phyloP scores from a whole-genome alignment of 2,113 vertebrate genomes.

The Laterallus jamaicensis region DNA sequence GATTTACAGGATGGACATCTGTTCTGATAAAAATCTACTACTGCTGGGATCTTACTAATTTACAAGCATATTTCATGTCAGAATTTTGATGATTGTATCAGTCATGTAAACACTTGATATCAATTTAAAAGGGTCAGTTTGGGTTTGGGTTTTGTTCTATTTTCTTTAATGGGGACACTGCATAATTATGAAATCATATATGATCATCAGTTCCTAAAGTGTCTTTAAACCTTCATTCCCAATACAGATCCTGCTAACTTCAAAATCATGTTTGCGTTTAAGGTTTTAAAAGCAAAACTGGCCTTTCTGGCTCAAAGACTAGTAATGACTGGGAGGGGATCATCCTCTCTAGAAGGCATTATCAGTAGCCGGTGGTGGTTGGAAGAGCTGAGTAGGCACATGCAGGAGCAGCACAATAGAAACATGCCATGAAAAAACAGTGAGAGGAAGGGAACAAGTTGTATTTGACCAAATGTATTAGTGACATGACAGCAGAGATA shows the following conservation, averaged over 20 bases:
- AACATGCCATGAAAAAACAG: background rate
- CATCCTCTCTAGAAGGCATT: background rate
- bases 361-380: background rate
- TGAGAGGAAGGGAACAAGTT: background rate
- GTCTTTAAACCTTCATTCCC: background rate
- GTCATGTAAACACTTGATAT: background rate
- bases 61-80: background rate
- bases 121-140: background rate
- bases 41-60: background rate
- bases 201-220: background rate
- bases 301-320: background rate
- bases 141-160: background rate
- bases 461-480: background rate
- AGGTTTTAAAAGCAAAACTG: background rate
- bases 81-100: background rate
- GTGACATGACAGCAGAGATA: background rate
- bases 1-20: background rate
- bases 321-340: fast-evolving
- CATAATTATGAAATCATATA: background rate
- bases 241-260: background rate
- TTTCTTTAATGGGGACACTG: background rate
- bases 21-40: background rate
- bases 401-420: background rate
- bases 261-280: background rate
- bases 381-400: background rate